Evolutionary conservation across 1,140 invertebrate genomes (phyloP).

Genomic region (Subanguina moxae): DNA sequence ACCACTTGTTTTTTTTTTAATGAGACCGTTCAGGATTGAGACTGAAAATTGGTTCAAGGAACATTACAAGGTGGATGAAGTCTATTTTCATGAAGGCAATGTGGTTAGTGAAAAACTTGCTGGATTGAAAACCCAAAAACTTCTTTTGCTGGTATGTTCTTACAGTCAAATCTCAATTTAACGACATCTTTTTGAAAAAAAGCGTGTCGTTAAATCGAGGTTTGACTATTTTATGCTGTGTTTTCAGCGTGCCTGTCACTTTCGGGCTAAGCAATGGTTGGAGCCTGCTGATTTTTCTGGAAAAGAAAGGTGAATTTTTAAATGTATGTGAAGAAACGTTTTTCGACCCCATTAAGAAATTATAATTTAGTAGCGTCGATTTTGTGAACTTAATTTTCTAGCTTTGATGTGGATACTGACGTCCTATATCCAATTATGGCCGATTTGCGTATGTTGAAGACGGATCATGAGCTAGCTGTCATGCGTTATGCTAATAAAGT

Average conservation of each 20-base stretch:
- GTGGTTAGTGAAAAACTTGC: conserved; percentile 34
- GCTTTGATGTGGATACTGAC: conserved; percentile 27
- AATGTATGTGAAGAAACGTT: neutral
- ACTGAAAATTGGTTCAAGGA: conserved; percentile 51
- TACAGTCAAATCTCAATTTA: neutral
- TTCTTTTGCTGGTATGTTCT: conserved; percentile 38
- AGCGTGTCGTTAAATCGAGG: too few species aligned
- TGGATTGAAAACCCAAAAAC: conserved; percentile 14
- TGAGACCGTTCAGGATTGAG: conserved; percentile 43
- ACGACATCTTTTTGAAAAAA: too few species aligned
- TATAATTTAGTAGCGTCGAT: too few species aligned
- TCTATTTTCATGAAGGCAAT: conserved; percentile 42
- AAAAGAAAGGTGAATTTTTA: conserved; percentile 3
- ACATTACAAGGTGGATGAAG: conserved; percentile 54
- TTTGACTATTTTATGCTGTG: neutral
- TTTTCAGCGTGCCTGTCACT: conserved; percentile 36
- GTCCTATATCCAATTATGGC: conserved; percentile 52
- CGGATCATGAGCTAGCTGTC: conserved; percentile 65
- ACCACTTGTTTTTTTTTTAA: conserved; percentile 6
- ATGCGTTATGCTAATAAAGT: conserved; percentile 81
- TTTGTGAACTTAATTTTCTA: too few species aligned
- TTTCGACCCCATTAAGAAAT: neutral
- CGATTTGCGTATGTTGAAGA: conserved; percentile 54
- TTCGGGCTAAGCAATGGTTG: conserved; percentile 39
- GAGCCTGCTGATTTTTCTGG: conserved; percentile 35